These are phyloP conservation scores for Julus scandinavius DNA, from an alignment of 2,888 invertebrate genomes.

Conservation along the genomic window DNA sequence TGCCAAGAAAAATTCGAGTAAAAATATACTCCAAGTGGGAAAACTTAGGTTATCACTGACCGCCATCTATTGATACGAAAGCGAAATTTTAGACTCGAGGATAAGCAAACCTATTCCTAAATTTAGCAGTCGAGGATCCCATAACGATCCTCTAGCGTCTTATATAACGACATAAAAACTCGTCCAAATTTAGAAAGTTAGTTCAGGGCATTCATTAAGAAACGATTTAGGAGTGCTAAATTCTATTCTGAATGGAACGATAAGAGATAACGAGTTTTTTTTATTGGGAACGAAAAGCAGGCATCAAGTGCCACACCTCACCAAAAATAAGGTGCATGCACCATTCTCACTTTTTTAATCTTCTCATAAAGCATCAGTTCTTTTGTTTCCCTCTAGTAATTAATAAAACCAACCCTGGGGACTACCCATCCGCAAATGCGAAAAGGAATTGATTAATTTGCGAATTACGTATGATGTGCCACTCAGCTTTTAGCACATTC, in stretches of 20 bases:
- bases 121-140: neutral
- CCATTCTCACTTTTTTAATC: constrained; percentile 6
- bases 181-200: constrained; percentile 21
- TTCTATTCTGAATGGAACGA: constrained; percentile 38
- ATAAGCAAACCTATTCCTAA: neutral
- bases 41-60: neutral
- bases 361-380: neutral
- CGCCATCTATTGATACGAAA: constrained; percentile 6
- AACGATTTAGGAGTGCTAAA: constrained; percentile 22
- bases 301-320: neutral
- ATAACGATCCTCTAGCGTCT: constrained; percentile 24
- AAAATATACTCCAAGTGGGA: neutral
- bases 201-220: neutral
- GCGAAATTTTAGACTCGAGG: neutral
- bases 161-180: neutral
- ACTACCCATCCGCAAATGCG: neutral
- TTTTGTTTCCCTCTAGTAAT: constrained; percentile 17
- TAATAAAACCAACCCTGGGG: neutral
- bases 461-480: neutral
- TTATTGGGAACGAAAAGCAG: neutral
- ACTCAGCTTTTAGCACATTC: neutral
- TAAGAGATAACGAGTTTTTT: constrained; percentile 27
- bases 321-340: constrained; percentile 26
- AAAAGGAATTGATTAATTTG: neutral
- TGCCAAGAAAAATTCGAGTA: neutral